These are phyloP conservation scores for Sebastes miniatus DNA, from an alignment of 2,797 vertebrate species.

Conservation along the genomic window DNA sequence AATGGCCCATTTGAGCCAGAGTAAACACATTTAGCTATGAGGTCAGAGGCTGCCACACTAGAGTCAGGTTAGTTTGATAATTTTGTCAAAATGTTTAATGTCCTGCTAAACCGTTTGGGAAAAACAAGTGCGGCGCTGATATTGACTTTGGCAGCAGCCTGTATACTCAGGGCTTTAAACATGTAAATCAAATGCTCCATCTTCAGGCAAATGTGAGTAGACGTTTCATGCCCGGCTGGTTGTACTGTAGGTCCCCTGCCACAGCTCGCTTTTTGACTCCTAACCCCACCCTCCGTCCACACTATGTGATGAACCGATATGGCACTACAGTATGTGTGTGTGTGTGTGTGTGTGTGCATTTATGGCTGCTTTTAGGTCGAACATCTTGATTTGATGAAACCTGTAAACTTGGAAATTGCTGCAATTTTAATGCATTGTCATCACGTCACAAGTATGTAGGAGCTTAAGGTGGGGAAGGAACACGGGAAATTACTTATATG, in stretches of 20 bases:
- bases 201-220: constrained; percentile 83
- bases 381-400: constrained; percentile 78
- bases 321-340: constrained; percentile 38
- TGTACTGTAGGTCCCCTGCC: constrained; percentile 72
- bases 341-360: constrained; percentile 24
- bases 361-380: constrained; percentile 34
- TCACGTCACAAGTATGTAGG: constrained; percentile 44
- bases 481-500: constrained; percentile 35
- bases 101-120: constrained; percentile 91
- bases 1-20: constrained; percentile 86
- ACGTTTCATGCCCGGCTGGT: constrained; percentile 79
- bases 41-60: constrained; percentile 92
- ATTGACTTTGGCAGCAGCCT: constrained; percentile 92
- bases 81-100: constrained; percentile 98
- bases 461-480: constrained; percentile 23
- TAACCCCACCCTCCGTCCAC: constrained; percentile 26
- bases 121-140: constrained; percentile 87
- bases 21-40: constrained; percentile 97
- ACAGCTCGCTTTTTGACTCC: constrained; percentile 41
- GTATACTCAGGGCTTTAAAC: constrained; percentile 81
- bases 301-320: constrained; percentile 70
- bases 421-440: constrained; percentile 74
- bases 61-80: constrained; percentile 95
- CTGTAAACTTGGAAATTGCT: constrained; percentile 63
- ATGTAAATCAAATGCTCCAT: constrained; percentile 87